Evolutionary conservation across 37 sponge, comb jelly and placozoan species (phyloP).

Genomic region (Dysidea cf. avara): DNA sequence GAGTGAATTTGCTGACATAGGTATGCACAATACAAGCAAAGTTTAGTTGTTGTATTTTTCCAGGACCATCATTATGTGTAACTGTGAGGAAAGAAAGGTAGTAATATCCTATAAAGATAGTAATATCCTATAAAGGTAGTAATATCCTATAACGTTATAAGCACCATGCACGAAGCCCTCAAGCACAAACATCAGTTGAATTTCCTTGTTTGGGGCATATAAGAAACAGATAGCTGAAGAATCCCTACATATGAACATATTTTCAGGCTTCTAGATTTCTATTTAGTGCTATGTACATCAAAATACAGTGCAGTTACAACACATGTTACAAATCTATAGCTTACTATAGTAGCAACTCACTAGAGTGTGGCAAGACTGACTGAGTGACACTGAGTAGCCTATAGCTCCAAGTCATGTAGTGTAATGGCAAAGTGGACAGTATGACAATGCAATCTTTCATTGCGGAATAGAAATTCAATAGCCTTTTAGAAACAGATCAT

Average conservation of each 20-base stretch:
- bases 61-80: not conserved
- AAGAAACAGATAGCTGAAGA: too few relatives aligned
- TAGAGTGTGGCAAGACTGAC: conserved; percentile 55
- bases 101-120: too few relatives aligned
- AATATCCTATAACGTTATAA: not conserved
- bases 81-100: not conserved
- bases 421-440: conserved; percentile 97
- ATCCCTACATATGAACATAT: too few relatives aligned
- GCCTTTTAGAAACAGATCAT: too few relatives aligned
- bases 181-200: too few relatives aligned
- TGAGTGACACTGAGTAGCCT: conserved; percentile 69
- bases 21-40: conserved; percentile 79
- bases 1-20: conserved; percentile 84
- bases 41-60: conserved; percentile 60
- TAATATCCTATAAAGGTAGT: too few relatives aligned
- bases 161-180: not conserved
- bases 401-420: conserved; percentile 69
- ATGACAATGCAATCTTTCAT: conserved; percentile 70
- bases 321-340: too few relatives aligned
- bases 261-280: too few relatives aligned
- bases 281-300: too few relatives aligned
- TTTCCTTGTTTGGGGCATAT: too few relatives aligned
- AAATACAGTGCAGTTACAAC: too few relatives aligned
- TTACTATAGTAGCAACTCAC: conserved; percentile 45
- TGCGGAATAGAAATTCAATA: conserved; percentile 88